phyloP scores from a whole-genome alignment of 2,888 invertebrate genomes.

The Drosophila niveifrons region DNA sequence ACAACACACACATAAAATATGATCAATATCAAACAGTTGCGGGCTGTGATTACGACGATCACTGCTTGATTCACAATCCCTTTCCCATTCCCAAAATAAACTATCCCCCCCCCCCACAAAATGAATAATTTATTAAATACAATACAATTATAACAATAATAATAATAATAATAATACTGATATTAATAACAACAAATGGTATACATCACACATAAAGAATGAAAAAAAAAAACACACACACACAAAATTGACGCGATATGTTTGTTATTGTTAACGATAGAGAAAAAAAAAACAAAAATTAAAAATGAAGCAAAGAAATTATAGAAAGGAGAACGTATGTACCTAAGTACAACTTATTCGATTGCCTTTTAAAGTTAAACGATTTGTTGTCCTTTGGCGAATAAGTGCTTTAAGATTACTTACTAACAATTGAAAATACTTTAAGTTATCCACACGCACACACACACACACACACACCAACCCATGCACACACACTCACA shows the following conservation, averaged over 20 bases:
- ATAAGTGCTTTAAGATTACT: conserved; percentile 53
- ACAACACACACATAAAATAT: conserved; percentile 10
- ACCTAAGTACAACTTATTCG: conserved; percentile 55
- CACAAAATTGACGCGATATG: conserved; percentile 34
- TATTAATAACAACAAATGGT: background rate
- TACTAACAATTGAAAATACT: conserved; percentile 21
- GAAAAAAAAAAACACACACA: background rate
- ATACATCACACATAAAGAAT: background rate
- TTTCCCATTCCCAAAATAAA: background rate
- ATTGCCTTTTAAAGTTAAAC: conserved; percentile 58
- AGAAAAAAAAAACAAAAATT: background rate
- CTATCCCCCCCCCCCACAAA: background rate
- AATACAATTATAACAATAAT: conserved; percentile 10
- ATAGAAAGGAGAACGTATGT: conserved; percentile 19
- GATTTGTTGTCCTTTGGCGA: conserved; percentile 47
- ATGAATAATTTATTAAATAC: conserved; percentile 21
- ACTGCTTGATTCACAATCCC: conserved; percentile 11
- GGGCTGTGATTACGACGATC: conserved; percentile 49
- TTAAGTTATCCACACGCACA: conserved; percentile 20
- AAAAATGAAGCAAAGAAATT: too few relatives aligned
- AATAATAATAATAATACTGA: background rate
- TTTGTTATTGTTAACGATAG: conserved; percentile 55
- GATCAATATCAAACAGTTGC: conserved; percentile 34
- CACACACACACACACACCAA: background rate
- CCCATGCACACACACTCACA: background rate